Percentiles rank a stretch among this genome's conserved stretches.
phyloP scores from a whole-genome alignment of 1,140 invertebrate species.

The Pentalonia nigronervosa region DNA sequence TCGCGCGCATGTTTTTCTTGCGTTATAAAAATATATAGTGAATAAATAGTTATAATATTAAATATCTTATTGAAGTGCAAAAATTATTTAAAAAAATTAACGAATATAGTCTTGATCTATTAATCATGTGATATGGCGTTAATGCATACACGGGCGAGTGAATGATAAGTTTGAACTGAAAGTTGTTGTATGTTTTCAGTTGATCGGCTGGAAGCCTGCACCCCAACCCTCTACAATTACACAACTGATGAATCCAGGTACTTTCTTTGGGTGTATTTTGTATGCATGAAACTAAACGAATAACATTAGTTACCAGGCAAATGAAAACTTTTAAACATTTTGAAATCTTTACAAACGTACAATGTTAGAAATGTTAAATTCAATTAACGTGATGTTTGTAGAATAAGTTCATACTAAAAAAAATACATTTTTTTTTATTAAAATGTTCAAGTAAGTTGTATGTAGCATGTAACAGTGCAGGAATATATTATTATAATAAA shows the following conservation, averaged over 20 bases:
- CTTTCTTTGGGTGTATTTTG: not conserved
- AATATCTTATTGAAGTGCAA: not conserved
- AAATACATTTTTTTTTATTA: not conserved
- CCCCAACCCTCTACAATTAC: not conserved
- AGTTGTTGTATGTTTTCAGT: too few species aligned
- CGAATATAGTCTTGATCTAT: not conserved
- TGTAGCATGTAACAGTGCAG: not conserved
- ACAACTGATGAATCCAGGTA: not conserved
- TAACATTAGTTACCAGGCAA: not conserved
- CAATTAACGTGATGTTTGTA: not conserved
- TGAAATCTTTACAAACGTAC: slow-evolving; percentile 9
- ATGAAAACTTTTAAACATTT: slow-evolving; percentile 18
- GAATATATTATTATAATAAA: slow-evolving; percentile 20
- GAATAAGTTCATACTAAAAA: not conserved
- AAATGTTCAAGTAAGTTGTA: not conserved
- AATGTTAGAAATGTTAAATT: not conserved
- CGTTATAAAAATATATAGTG: not conserved
- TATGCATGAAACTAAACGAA: not conserved
- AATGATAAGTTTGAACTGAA: too few species aligned
- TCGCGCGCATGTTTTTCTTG: not conserved
- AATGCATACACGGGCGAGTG: too few species aligned
- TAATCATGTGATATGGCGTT: not conserved
- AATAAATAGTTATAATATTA: too few species aligned
- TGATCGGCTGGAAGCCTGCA: not conserved
- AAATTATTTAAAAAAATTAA: not conserved